phyloP scores from a whole-genome alignment of 2,888 invertebrate species.

The Pinctada fucata region DNA sequence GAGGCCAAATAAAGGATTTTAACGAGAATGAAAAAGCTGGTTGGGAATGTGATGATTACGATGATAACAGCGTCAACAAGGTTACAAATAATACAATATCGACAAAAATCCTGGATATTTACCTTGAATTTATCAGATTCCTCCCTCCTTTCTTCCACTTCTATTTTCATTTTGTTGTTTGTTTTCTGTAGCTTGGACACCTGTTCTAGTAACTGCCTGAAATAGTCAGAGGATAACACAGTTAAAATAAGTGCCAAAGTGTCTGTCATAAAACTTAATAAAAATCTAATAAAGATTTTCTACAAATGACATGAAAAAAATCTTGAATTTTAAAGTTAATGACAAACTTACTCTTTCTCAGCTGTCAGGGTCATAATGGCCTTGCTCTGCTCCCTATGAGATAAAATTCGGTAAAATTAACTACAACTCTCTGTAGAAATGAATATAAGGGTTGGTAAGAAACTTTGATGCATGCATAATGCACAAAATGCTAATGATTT shows the following conservation, averaged over 20 bases:
- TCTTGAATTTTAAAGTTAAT: background rate
- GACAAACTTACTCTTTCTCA: constrained; percentile 73
- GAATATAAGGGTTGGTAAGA: background rate
- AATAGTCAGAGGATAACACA: constrained; percentile 18
- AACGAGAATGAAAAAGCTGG: no score
- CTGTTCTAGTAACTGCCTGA: constrained; percentile 71
- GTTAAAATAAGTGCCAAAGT: no score
- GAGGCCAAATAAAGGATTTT: no score
- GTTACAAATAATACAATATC: no score
- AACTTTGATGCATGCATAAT: background rate
- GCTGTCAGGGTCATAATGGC: constrained; percentile 73
- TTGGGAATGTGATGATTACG: no score
- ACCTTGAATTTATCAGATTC: constrained; percentile 73
- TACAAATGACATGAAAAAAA: background rate
- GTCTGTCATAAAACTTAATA: no score
- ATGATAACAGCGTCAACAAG: no score
- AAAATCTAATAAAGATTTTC: background rate
- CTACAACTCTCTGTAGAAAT: background rate
- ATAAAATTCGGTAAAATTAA: background rate
- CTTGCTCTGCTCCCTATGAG: constrained; percentile 73
- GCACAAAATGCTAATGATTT: background rate
- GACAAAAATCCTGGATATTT: no score
- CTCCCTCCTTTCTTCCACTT: constrained; percentile 69
- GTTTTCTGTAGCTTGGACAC: constrained; percentile 70
- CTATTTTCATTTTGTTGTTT: constrained; percentile 69